phyloP scores from a whole-genome alignment of 2,888 invertebrate genomes.

The Druceiella hillmani region DNA sequence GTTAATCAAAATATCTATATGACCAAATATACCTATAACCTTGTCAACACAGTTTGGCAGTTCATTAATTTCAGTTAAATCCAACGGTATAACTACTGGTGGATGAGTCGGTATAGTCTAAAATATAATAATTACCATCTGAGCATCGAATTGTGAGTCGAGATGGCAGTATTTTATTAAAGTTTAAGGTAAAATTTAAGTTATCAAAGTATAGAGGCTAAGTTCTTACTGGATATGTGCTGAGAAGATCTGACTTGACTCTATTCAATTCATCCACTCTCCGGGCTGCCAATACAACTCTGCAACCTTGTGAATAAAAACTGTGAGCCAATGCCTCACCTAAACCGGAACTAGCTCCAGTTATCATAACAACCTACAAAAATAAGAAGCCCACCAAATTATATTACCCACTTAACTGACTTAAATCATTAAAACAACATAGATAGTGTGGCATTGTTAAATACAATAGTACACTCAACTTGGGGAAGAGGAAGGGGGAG shows the following conservation, averaged over 20 bases:
- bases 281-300: slow-evolving; percentile 78
- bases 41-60: slow-evolving; percentile 59
- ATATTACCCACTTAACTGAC: no score
- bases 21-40: slow-evolving; percentile 63
- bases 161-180: no score
- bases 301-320: slow-evolving; percentile 80
- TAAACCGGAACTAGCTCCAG: slow-evolving; percentile 92
- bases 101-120: slow-evolving; percentile 59
- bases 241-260: slow-evolving; percentile 68
- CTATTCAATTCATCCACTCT: slow-evolving; percentile 72
- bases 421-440: no score
- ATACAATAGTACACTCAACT: no score
- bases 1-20: slow-evolving; percentile 85
- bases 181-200: no score
- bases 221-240: slow-evolving; percentile 58
- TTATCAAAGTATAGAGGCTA: no score
- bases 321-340: slow-evolving; percentile 87
- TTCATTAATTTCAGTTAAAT: slow-evolving; percentile 65
- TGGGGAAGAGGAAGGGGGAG: no score
- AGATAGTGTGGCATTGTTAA: no score
- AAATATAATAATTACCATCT: slow-evolving; percentile 25
- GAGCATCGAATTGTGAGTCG: no score
- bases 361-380: slow-evolving; percentile 82
- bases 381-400: no score
- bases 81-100: slow-evolving; percentile 69